Percentiles rank a stretch among this genome's conserved stretches.
Conservation (phyloP, 1,140 invertebrate species). For the Anastrepha ludens region DNA sequence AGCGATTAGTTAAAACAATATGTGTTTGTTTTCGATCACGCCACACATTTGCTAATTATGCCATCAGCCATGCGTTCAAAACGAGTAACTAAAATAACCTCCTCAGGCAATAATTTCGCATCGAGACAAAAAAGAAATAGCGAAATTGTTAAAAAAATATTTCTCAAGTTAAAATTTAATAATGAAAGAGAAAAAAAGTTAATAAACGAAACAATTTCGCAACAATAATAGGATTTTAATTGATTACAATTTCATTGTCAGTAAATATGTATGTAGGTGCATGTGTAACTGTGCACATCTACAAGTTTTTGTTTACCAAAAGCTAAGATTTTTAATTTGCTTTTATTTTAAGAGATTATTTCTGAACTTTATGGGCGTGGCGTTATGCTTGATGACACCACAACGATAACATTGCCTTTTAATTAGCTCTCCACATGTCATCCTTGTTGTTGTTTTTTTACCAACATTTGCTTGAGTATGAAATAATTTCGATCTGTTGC, state of each 20-base stretch:
- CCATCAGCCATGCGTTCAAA: background rate
- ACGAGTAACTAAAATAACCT: background rate
- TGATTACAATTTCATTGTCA: background rate
- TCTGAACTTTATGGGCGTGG: background rate
- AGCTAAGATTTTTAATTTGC: background rate
- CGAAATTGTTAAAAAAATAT: background rate
- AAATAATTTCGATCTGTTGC: background rate
- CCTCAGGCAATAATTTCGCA: too few species aligned
- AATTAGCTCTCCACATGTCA: background rate
- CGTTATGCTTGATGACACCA: conserved; percentile 17
- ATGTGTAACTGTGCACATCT: too few species aligned
- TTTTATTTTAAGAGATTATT: conserved; percentile 3
- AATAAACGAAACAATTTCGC: background rate
- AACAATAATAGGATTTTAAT: conserved; percentile 18
- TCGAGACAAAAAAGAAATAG: background rate
- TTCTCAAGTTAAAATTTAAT: background rate
- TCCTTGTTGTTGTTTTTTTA: background rate
- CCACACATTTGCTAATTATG: background rate
- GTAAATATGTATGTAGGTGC: background rate
- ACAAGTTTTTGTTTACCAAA: background rate
- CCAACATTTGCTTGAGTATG: background rate
- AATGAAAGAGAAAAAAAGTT: background rate
- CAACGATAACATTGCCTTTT: background rate
- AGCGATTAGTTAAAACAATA: background rate
- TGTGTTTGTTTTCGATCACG: background rate